Conservation (phyloP, 37 sponge, comb jelly and placozoan genomes). For the Amphimedon queenslandica region DNA sequence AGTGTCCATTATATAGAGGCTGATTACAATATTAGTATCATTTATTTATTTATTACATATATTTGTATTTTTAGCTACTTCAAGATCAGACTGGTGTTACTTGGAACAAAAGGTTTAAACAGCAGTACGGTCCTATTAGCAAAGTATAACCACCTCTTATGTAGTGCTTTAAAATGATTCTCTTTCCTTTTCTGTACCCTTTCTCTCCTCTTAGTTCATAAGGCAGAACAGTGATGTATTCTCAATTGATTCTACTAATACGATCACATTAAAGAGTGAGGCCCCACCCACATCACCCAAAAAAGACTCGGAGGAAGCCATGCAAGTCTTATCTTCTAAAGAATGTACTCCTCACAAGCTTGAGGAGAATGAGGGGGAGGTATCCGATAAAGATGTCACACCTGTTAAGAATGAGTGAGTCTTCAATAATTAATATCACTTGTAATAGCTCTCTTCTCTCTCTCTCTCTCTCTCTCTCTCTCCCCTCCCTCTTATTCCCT, state of each 20-base stretch:
- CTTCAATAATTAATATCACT: too few species aligned
- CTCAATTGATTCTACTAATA: constrained; percentile 1
- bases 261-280: not conserved
- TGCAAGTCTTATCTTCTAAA: not conserved
- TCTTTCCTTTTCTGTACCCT: not conserved
- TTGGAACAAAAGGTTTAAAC: constrained; percentile 89
- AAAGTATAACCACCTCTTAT: constrained; percentile 37
- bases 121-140: constrained; percentile 61
- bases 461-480: not conserved
- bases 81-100: constrained; percentile 81
- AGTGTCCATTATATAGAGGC: constrained; percentile 2
- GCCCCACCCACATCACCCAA: too few species aligned
- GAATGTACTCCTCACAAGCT: too few species aligned
- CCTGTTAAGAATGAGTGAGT: too few species aligned
- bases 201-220: constrained; percentile 10
- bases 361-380: too few species aligned
- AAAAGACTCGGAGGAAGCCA: too few species aligned
- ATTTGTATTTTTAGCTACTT: constrained; percentile 22
- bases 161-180: not conserved
- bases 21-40: not conserved
- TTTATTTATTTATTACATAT: not conserved
- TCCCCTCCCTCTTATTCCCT: not conserved
- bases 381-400: too few species aligned
- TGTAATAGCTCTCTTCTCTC: not conserved
- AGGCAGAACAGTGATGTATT: constrained; percentile 38